phyloP scores from a whole-genome alignment of 2,888 invertebrate species.

The Didymodactylos carnosus region DNA sequence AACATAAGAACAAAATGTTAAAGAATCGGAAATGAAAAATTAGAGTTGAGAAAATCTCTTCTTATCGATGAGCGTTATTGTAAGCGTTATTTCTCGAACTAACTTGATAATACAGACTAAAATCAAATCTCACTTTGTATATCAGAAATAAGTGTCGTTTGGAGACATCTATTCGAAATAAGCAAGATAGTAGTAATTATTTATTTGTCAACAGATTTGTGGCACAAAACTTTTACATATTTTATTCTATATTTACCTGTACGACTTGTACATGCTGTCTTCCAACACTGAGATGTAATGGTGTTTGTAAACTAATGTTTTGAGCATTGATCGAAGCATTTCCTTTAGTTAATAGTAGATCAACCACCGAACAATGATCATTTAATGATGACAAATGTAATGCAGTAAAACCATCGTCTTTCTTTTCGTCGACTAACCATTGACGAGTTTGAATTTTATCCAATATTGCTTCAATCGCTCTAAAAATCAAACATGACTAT shows the following conservation, averaged over 20 bases:
- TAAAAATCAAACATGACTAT: neutral
- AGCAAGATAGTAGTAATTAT: neutral
- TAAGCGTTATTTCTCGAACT: too few species aligned
- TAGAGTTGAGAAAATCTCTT: neutral
- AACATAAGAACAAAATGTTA: neutral
- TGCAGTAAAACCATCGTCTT: slow-evolving; percentile 84
- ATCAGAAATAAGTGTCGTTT: too few species aligned
- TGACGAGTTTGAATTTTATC: neutral
- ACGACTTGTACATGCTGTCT: slow-evolving; percentile 94
- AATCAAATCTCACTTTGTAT: too few species aligned
- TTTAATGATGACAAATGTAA: slow-evolving; percentile 82
- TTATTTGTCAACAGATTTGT: neutral
- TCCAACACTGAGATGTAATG: slow-evolving; percentile 69
- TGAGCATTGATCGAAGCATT: slow-evolving; percentile 50
- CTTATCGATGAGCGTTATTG: neutral
- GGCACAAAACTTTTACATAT: neutral
- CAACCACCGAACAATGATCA: slow-evolving; percentile 87
- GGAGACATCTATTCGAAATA: neutral
- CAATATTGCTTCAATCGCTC: neutral
- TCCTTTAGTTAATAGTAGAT: slow-evolving; percentile 42
- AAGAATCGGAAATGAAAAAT: neutral
- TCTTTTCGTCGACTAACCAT: slow-evolving; percentile 95
- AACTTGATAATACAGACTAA: too few species aligned
- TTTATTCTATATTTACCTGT: slow-evolving; percentile 44
- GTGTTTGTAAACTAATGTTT: slow-evolving; percentile 68